These are phyloP conservation scores for Trichopria drosophilae DNA, from an alignment of 2,888 invertebrate genomes.

Conservation along the genomic window DNA sequence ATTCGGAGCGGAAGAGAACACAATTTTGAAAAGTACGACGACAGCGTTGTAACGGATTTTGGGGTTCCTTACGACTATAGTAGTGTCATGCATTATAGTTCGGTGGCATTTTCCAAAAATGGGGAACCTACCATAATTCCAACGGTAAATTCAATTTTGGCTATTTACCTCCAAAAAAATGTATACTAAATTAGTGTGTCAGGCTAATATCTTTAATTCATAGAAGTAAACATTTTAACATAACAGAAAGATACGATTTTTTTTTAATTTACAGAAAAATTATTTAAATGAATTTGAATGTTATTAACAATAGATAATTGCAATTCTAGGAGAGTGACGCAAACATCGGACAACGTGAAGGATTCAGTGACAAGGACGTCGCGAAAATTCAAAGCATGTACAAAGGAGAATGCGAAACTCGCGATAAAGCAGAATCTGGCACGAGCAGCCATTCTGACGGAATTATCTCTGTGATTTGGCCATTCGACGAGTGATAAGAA, in stretches of 20 bases:
- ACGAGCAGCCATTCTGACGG: constrained; percentile 26
- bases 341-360: constrained; percentile 64
- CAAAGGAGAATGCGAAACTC: constrained; percentile 49
- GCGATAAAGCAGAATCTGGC: constrained; percentile 27
- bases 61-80: constrained; percentile 71
- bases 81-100: constrained; percentile 76
- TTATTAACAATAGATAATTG: constrained; percentile 18
- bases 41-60: constrained; percentile 67
- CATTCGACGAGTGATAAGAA: constrained; percentile 21
- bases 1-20: constrained; percentile 65
- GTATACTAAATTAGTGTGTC: too few relatives aligned
- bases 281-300: neutral
- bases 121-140: constrained; percentile 70
- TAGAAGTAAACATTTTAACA: too few relatives aligned
- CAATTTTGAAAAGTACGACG: constrained; percentile 70
- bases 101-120: constrained; percentile 70
- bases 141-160: constrained; percentile 47
- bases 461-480: constrained; percentile 33
- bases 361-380: constrained; percentile 64
- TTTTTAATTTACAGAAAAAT: neutral
- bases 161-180: too few relatives aligned
- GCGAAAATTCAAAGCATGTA: constrained; percentile 66
- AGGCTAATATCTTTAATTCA: too few relatives aligned
- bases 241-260: too few relatives aligned
- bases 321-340: constrained; percentile 57